Conservation (phyloP, 2,113 vertebrate genomes). For the western clawed frog (Xenopus tropicalis) region DNA sequence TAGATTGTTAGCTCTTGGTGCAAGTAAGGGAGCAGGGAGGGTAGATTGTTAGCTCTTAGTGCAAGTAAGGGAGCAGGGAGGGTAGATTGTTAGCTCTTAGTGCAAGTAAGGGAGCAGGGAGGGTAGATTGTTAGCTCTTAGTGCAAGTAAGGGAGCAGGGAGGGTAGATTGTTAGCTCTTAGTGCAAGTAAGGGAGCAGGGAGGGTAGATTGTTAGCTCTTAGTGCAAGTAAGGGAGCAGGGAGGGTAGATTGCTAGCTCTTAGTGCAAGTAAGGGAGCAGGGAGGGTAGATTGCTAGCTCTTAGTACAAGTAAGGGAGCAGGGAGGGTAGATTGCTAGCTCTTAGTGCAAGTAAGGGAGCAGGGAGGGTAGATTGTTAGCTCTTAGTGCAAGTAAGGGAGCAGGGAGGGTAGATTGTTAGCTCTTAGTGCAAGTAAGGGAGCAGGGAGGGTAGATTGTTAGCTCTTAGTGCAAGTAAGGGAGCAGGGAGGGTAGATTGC, state of each 20-base stretch:
- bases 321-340: no score
- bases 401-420: background rate
- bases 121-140: background rate
- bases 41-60: background rate
- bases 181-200: background rate
- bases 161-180: background rate
- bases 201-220: no score
- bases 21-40: background rate
- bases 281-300: background rate
- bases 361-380: no score
- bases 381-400: no score
- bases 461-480: background rate
- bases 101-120: background rate
- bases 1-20: background rate
- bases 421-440: no score
- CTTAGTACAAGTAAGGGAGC: background rate
- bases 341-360: no score
- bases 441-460: background rate
- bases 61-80: background rate
- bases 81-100: background rate
- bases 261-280: no score
- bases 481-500: no score
- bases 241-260: background rate
- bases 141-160: background rate
- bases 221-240: background rate